Evolutionary conservation across 2,113 vertebrate genomes (phyloP), one percentile per base, ranked within the genome.

Genomic region (Hypanus sabinus): DNA sequence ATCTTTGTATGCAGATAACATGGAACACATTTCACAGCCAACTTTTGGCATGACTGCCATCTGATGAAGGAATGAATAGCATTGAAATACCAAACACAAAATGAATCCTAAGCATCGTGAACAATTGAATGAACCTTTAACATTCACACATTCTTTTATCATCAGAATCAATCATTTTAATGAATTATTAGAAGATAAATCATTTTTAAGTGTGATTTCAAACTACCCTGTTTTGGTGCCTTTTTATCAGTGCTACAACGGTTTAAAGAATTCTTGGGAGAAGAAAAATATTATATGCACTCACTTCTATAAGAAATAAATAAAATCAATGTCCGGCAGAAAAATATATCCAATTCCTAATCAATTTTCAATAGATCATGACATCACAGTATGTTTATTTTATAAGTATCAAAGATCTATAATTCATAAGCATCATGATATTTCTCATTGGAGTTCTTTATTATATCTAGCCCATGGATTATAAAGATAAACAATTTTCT

Each of bases 371-470:
- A 6, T 36, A 24, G 62, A 91, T 70, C n/a, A 70, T 70, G 1
- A 65, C 65, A 27, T n/a, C 6, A 68, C 16, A 70, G 5, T 73
- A 93, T 93, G 36, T 73, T 93, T 93, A 93, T 93, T 93, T 73
- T 73, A 71, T 93, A 62, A 91, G 68, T 24, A 60, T 71, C 22
- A 46, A 93, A 90, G 14, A 70, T 91, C 88, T 18, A 91, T 70
- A 36, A 70, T 91, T 93, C 65, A 73, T 93, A 36, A 90, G 11
- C 36, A 12, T 93, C n/a, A n/a, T 33, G 16, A 6, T 14, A 18
- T n/a, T 36, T 38, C 90, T 93, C 68, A 71, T 46, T 93, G 36
- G 68, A 36, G 33, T 11, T 16, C 90, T 14, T 11, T 71, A 38
- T 93, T 93, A 10, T 14, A 71, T 38, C 70, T 22, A 93, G 68